A percentile compares a stretch with the other conserved stretches of the same genome.
Conservation (phyloP, 2,888 invertebrate genomes). For the Cyclophora albipunctata region DNA sequence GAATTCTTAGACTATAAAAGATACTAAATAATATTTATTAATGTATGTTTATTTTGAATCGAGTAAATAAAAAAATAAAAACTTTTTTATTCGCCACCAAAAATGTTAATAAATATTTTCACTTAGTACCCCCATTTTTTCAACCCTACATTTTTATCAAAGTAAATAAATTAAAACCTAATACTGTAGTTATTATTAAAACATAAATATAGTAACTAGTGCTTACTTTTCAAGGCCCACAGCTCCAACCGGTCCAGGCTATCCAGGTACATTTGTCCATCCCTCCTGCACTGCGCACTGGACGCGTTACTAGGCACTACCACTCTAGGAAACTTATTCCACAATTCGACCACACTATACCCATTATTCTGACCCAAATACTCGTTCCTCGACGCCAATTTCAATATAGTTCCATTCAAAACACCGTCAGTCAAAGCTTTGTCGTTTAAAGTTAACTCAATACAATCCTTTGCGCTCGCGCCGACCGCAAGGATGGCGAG, state of each 20-base stretch:
- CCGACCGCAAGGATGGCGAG: slow-evolving; percentile 26
- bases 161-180: background rate
- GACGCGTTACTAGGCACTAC: slow-evolving; percentile 64
- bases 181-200: background rate
- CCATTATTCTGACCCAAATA: slow-evolving; percentile 41
- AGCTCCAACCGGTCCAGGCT: slow-evolving; percentile 59
- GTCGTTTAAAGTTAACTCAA: slow-evolving; percentile 56
- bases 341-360: slow-evolving; percentile 50
- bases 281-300: slow-evolving; percentile 61
- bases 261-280: slow-evolving; percentile 51
- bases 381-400: slow-evolving; percentile 42
- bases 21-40: no score
- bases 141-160: background rate
- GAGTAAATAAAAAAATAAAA: background rate
- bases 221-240: slow-evolving; percentile 74
- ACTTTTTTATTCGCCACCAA: background rate
- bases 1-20: no score
- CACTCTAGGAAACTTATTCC: slow-evolving; percentile 59
- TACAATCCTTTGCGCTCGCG: slow-evolving; percentile 50
- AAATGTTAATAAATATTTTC: background rate
- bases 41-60: no score
- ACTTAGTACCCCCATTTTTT: background rate
- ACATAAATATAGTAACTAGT: no score
- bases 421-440: slow-evolving; percentile 41
- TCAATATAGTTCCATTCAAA: slow-evolving; percentile 51